Evolutionary conservation across 1,140 invertebrate species (phyloP).

Genomic region (Manduca sexta): DNA sequence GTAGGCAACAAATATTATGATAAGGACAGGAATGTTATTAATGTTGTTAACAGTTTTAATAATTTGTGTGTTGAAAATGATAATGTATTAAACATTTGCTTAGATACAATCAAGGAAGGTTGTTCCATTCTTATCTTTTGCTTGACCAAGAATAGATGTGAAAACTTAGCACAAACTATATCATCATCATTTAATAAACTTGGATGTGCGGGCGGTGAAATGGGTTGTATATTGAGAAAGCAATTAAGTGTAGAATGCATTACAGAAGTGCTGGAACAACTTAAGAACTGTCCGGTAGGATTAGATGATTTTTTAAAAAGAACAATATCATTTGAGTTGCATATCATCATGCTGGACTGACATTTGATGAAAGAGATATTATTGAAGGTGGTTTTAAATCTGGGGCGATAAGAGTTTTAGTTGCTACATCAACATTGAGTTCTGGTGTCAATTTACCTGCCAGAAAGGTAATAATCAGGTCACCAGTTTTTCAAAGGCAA

Average conservation of each 20-base stretch:
- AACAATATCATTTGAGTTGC: conserved; percentile 90
- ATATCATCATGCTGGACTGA: conserved; percentile 98
- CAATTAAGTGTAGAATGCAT: conserved; percentile 81
- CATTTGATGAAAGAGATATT: conserved; percentile 96
- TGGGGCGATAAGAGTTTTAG: conserved; percentile 88
- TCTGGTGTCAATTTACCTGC: conserved; percentile 98
- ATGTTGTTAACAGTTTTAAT: conserved; percentile 62
- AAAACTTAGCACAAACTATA: conserved; percentile 89
- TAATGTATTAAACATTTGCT: conserved; percentile 86
- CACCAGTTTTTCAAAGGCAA: conserved; percentile 85
- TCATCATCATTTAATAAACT: conserved; percentile 83
- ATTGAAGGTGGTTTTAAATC: conserved; percentile 90
- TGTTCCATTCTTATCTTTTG: conserved; percentile 96
- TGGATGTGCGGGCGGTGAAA: conserved; percentile 72
- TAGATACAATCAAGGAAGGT: conserved; percentile 90
- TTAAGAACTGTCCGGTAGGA: conserved; percentile 88
- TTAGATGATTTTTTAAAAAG: conserved; percentile 85
- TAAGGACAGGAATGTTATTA: conserved; percentile 71
- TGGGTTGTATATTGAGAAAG: conserved; percentile 74
- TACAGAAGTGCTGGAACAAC: conserved; percentile 86
- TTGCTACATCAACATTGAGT: conserved; percentile 96
- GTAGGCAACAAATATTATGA: conserved; percentile 77
- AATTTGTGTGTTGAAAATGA: conserved; percentile 78
- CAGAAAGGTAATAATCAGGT: conserved; percentile 92
- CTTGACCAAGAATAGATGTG: conserved; percentile 95